Percentiles rank a stretch among this genome's conserved stretches.
Evolutionary conservation across 1,140 invertebrate genomes (phyloP).

Genomic region (Lasioglossum baleicum): DNA sequence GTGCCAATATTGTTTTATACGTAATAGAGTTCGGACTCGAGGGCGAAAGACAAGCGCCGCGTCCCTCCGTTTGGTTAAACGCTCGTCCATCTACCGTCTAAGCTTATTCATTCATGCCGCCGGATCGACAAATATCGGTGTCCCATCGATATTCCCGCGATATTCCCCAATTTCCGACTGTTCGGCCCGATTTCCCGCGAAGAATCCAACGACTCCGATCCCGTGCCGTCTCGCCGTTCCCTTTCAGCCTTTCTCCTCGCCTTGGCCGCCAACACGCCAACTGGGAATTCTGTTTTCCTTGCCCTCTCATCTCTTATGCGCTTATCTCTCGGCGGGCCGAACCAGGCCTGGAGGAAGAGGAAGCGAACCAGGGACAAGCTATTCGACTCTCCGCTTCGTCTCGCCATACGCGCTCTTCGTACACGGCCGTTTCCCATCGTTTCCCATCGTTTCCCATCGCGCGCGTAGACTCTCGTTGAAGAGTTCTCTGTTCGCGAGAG

Average conservation of each 20-base stretch:
- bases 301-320: constrained; percentile 34
- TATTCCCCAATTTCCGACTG: too few species aligned
- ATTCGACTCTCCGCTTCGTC: constrained; percentile 48
- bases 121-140: neutral
- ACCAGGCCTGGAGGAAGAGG: constrained; percentile 7
- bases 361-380: constrained; percentile 41
- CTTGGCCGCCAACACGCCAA: too few species aligned
- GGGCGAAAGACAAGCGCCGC: constrained; percentile 3
- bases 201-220: too few species aligned
- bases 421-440: too few species aligned
- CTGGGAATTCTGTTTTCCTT: constrained; percentile 28
- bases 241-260: too few species aligned
- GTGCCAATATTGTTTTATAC: constrained; percentile 54
- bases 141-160: neutral
- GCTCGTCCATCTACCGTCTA: neutral
- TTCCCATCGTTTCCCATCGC: too few species aligned
- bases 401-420: too few species aligned
- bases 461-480: too few species aligned
- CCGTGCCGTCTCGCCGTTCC: too few species aligned
- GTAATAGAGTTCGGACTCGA: constrained; percentile 35
- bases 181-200: too few species aligned
- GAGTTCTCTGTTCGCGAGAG: too few species aligned
- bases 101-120: constrained; percentile 22
- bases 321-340: constrained; percentile 37
- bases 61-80: constrained; percentile 22